Base-by-base conservation (phyloP, 2,113 vertebrate genomes). In the Sinocyclocheilus anophthalmus region DNA sequence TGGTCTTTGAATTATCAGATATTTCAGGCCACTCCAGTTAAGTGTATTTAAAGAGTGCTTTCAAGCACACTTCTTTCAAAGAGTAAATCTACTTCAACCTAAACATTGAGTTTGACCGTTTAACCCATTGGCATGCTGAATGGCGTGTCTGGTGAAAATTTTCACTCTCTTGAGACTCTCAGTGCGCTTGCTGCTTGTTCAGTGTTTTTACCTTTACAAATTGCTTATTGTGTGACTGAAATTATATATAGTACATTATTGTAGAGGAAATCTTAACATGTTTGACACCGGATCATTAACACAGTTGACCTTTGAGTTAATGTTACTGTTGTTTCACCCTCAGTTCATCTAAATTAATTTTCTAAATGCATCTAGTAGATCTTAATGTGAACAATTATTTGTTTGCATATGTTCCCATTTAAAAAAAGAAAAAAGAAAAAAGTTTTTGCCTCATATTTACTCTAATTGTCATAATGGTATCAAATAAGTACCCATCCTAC, bases 31-130 rank as follows among this genome's bases (percentile, higher is more conserved):
- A 72, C 33, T 22, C 69, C 69, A 12, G 33, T 42, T 72, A 42
- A 72, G 20, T 72, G 69, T 22, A 72, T 72, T 39, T 39, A 72
- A 39, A 72, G 69, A 72, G 69, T 22, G 18, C 69, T 72, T 39
- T 72, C 33, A 72, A 72, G 20, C 8, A 22, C 33, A 39, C 33
- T 72, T 11, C 18, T 20, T 72, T 39, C 37, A 39, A 9, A 37
- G 33, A 9, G 4, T 33, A 33, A 22, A 18, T 12, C 69, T 18
- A 26, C n/a, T 76, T 53, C 4, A 50, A 26, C 70, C 18, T 73
- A 11, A 39, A 39, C 37, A 5, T 22, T 18, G 12, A 53, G 7
- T 18, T 30, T 6, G 37, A 24, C 22, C 11, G 11, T 33, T 33
- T 33, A 33, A 33, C 30, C 30, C 30, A 33, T 76, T 50, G 22